Conservation (phyloP, 1,140 invertebrate genomes). For the Eulimnadia texana region DNA sequence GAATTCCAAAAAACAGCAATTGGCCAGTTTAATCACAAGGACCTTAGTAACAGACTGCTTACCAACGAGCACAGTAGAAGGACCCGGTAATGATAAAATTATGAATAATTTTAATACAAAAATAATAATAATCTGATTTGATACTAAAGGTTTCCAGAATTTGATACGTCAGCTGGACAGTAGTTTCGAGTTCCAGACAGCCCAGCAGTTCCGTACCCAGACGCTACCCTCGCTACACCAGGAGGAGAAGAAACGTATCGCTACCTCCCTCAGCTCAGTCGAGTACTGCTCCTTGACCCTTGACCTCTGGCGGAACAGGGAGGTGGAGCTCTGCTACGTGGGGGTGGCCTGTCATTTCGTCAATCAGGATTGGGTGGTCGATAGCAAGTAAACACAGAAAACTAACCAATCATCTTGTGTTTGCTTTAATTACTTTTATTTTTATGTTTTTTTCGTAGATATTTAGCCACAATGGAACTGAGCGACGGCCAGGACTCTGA, state of each 20-base stretch:
- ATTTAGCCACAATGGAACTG: conserved; percentile 14
- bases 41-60: conserved; percentile 16
- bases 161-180: conserved; percentile 14
- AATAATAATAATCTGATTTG: no score
- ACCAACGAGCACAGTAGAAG: conserved; percentile 8
- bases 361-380: conserved; percentile 10
- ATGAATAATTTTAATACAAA: no score
- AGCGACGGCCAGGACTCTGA: conserved; percentile 8
- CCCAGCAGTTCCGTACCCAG: conserved; percentile 2
- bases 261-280: neutral
- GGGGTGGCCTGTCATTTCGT: conserved; percentile 14
- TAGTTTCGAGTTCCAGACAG: conserved; percentile 8
- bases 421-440: neutral
- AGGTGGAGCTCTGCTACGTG: conserved; percentile 8
- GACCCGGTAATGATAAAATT: conserved; percentile 1
- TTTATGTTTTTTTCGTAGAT: neutral
- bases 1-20: conserved; percentile 3
- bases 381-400: neutral
- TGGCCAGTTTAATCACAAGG: conserved; percentile 9
- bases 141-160: conserved; percentile 16
- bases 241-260: conserved; percentile 9
- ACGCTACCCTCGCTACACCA: conserved; percentile 12
- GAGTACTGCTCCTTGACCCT: conserved; percentile 13
- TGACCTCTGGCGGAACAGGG: conserved; percentile 13
- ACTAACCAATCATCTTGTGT: neutral